These are phyloP conservation scores for Melipona quadrifasciata DNA, from an alignment of 1,140 invertebrate genomes.

Conservation along the genomic window DNA sequence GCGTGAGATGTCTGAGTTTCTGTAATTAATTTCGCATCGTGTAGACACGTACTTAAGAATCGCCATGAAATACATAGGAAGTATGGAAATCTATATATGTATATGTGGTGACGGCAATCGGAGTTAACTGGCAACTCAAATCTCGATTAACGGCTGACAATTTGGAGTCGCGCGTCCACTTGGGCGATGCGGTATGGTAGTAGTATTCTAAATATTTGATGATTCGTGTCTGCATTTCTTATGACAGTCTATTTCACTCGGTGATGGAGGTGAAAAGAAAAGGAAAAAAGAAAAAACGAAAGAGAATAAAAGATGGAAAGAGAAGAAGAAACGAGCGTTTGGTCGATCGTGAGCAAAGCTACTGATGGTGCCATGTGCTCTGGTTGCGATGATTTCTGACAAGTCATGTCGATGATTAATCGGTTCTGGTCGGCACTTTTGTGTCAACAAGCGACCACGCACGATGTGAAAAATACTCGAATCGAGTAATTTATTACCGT, in stretches of 20 bases:
- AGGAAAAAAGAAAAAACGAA: background rate
- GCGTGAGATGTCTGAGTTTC: background rate
- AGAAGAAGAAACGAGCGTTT: background rate
- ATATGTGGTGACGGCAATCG: conserved; percentile 57
- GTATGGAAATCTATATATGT: background rate
- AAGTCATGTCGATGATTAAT: conserved; percentile 46
- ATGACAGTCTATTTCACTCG: background rate
- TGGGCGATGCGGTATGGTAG: conserved; percentile 42
- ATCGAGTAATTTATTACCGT: conserved; percentile 37
- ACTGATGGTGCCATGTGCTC: conserved; percentile 8
- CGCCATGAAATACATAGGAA: background rate
- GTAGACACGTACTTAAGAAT: background rate
- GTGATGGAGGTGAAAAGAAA: background rate
- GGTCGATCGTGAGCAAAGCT: background rate
- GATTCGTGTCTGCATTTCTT: conserved; percentile 38
- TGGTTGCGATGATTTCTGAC: conserved; percentile 44
- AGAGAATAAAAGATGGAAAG: too few species aligned
- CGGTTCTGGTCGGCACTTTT: conserved; percentile 26
- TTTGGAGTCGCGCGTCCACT: conserved; percentile 48
- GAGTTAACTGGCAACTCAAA: conserved; percentile 71
- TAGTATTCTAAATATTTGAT: conserved; percentile 53
- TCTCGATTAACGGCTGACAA: conserved; percentile 64
- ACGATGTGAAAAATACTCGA: conserved; percentile 21
- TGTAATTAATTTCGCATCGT: background rate
- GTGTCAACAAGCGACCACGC: conserved; percentile 18